These are phyloP conservation scores for Notarius quadriscutis DNA, from an alignment of 2,113 vertebrate species.

Conservation along the genomic window DNA sequence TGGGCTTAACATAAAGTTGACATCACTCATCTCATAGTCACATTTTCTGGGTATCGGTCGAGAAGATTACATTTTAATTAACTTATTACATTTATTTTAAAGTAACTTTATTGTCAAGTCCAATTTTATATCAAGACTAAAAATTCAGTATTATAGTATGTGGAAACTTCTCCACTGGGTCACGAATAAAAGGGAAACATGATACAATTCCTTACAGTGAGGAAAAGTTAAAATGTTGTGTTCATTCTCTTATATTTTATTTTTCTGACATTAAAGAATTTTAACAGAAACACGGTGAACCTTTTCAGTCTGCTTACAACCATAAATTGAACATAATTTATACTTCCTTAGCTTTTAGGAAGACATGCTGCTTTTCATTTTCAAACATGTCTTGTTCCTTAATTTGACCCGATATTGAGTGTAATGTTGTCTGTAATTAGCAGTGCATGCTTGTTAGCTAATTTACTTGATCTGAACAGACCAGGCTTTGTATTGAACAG, in stretches of 20 bases:
- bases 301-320: background rate
- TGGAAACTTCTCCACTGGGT: background rate
- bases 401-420: slow-evolving; percentile 2
- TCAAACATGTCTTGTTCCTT: slow-evolving; percentile 4
- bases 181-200: background rate
- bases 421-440: slow-evolving; percentile 15
- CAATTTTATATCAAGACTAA: background rate
- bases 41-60: background rate
- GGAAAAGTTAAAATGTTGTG: background rate
- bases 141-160: background rate
- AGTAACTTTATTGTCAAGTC: background rate
- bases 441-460: slow-evolving; percentile 8
- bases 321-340: background rate
- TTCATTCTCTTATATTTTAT: background rate
- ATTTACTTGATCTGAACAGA: slow-evolving; percentile 23
- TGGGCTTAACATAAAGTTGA: slow-evolving; percentile 7
- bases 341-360: slow-evolving; percentile 12
- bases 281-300: slow-evolving; percentile 3
- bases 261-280: background rate
- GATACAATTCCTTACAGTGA: background rate
- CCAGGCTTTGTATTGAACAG: slow-evolving; percentile 6
- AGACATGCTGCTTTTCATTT: slow-evolving; percentile 24
- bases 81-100: background rate
- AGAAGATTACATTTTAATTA: background rate
- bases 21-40: background rate